Evolutionary conservation across 2,797 vertebrate species (phyloP).

Genomic region (Ispidina picta): DNA sequence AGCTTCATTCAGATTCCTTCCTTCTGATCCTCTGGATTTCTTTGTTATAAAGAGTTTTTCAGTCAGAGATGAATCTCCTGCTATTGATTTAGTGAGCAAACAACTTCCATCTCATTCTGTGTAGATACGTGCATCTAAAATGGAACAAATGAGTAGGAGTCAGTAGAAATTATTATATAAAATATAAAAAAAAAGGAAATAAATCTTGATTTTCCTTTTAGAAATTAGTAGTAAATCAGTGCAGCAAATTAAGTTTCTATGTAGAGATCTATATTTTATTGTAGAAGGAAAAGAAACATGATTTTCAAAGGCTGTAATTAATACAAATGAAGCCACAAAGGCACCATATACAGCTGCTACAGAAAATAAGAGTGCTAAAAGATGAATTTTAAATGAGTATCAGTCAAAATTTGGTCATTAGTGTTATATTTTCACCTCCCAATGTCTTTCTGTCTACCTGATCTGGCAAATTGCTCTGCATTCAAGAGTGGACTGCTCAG

Average conservation of each 20-base stretch:
- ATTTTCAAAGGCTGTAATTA: neutral
- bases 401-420: neutral
- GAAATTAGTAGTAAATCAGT: neutral
- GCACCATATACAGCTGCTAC: neutral
- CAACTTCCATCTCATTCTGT: neutral
- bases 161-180: neutral
- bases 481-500: neutral
- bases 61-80: neutral
- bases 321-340: neutral
- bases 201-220: neutral
- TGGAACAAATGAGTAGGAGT: neutral
- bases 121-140: neutral
- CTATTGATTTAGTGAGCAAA: neutral
- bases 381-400: neutral
- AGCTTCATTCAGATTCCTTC: neutral
- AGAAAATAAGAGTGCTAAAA: neutral
- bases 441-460: neutral
- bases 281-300: neutral
- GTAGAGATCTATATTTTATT: neutral
- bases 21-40: neutral
- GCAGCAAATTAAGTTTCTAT: neutral
- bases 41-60: neutral
- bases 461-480: neutral
- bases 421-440: neutral
- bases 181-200: neutral